Evolutionary conservation across 2,113 vertebrate genomes (phyloP).

Genomic region (Seriola aureovittata): DNA sequence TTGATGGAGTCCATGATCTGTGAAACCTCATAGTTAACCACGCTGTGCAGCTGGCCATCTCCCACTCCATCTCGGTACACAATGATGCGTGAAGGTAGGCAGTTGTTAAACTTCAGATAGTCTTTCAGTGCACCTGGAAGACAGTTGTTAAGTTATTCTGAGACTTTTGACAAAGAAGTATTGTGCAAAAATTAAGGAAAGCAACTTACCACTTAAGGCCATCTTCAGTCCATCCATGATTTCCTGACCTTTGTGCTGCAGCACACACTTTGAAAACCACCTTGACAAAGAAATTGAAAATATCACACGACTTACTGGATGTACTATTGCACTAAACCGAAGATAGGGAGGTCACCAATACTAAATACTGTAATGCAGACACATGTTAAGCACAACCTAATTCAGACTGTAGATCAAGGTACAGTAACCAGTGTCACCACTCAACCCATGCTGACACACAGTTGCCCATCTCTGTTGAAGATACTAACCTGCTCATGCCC

Average conservation of each 20-base stretch:
- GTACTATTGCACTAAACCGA: neutral
- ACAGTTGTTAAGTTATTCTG: neutral
- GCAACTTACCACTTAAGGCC: slow-evolving; percentile 87
- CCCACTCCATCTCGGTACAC: slow-evolving; percentile 97
- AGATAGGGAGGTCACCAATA: neutral
- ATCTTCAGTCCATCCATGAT: slow-evolving; percentile 94
- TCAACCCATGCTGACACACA: neutral
- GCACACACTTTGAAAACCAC: slow-evolving; percentile 94
- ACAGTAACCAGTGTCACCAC: neutral
- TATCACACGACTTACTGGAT: neutral
- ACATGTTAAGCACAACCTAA: neutral
- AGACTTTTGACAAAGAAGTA: neutral
- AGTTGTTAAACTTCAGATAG: slow-evolving; percentile 87
- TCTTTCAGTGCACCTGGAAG: slow-evolving; percentile 88
- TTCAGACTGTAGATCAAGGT: neutral
- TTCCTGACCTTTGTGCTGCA: slow-evolving; percentile 93
- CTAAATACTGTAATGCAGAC: neutral
- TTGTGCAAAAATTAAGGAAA: neutral
- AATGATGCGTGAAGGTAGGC: slow-evolving; percentile 91
- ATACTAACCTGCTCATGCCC: slow-evolving; percentile 89
- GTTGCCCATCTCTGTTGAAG: neutral
- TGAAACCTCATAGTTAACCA: slow-evolving; percentile 92
- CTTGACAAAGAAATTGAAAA: slow-evolving; percentile 71
- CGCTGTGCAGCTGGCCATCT: slow-evolving; percentile 91
- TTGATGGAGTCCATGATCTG: slow-evolving; percentile 92